Conservation (phyloP, 2,888 invertebrate genomes). For the Osedax fenrisi region DNA sequence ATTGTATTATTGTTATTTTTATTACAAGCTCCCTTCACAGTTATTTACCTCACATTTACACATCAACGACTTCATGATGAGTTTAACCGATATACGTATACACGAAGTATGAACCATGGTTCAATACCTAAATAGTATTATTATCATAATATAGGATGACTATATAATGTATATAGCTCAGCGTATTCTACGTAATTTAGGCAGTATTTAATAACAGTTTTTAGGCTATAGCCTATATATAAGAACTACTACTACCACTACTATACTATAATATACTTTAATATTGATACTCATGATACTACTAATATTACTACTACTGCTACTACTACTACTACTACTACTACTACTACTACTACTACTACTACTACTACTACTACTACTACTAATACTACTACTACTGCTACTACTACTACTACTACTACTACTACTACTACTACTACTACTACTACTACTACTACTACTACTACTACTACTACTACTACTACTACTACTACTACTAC, state of each 20-base stretch:
- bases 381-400: background rate
- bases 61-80: no score
- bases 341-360: background rate
- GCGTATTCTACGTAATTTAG: no score
- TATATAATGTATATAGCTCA: no score
- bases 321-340: background rate
- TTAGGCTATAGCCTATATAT: no score
- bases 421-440: background rate
- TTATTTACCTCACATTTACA: no score
- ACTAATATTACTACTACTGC: background rate
- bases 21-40: no score
- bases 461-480: constrained; percentile 4
- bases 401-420: background rate
- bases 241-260: background rate
- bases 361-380: background rate
- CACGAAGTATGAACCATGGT: no score
- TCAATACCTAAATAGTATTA: no score
- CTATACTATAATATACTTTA: constrained; percentile 12
- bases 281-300: constrained; percentile 4
- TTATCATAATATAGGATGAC: no score
- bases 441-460: constrained; percentile 10
- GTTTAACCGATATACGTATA: no score
- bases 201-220: no score
- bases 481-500: constrained; percentile 10
- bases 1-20: no score